phyloP scores from a whole-genome alignment of 2,888 invertebrate genomes.

The Dicyrtoma fusca region DNA sequence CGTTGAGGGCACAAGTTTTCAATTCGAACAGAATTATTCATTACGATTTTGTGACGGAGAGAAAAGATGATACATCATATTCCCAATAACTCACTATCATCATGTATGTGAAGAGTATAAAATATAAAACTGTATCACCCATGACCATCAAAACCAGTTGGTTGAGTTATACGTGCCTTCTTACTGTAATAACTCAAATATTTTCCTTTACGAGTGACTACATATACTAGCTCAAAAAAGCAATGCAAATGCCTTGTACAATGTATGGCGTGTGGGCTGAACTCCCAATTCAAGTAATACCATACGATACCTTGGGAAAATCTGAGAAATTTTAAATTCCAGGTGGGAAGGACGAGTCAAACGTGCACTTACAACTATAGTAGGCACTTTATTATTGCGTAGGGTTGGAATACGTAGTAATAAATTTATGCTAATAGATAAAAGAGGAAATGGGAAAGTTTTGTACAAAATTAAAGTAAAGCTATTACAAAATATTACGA shows the following conservation, averaged over 20 bases:
- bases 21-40: slow-evolving; percentile 15
- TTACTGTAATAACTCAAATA: too few relatives aligned
- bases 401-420: not conserved
- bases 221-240: too few relatives aligned
- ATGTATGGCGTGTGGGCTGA: too few relatives aligned
- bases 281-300: too few relatives aligned
- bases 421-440: not conserved
- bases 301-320: too few relatives aligned
- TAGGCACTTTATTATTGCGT: slow-evolving; percentile 1
- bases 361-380: too few relatives aligned
- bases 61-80: slow-evolving; percentile 3
- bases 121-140: not conserved
- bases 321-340: too few relatives aligned
- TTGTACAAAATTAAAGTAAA: not conserved
- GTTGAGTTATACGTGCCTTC: not conserved
- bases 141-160: slow-evolving; percentile 24
- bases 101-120: not conserved
- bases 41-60: slow-evolving; percentile 34
- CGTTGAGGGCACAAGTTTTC: not conserved
- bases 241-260: too few relatives aligned
- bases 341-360: slow-evolving; percentile 19
- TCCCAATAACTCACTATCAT: slow-evolving; percentile 17
- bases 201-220: too few relatives aligned
- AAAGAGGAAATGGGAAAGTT: slow-evolving; percentile 22
- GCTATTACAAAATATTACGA: slow-evolving; percentile 2